Evolutionary conservation across 1,140 invertebrate species (phyloP), one percentile per base, ranked within the genome.

Genomic region (Eumeta japonica): DNA sequence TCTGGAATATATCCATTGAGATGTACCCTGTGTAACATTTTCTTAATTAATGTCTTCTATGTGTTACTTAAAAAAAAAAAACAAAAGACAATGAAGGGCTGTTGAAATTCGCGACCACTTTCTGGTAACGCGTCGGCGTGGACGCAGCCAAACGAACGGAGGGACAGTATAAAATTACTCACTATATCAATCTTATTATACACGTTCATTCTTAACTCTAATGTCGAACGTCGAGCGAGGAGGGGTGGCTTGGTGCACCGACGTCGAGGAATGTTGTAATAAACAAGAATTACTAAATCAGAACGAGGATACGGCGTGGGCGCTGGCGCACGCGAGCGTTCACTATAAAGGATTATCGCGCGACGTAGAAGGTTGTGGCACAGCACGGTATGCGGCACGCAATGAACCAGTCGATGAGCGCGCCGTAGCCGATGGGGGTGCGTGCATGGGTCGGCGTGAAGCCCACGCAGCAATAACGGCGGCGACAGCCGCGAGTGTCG

Each of bases 111-210:
- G n/a, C n/a, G n/a, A n/a, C n/a, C n/a, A n/a, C n/a, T n/a, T 46
- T 49, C 44, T 47, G 30, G 41, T 18, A 16, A 16, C 18, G 13
- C 20, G 11, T n/a, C 19, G 12, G 10, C 7, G 35, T 16, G 19
- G 28, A 30, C 31, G 20, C 24, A 24, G 35, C 37, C 20, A 16
- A 18, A 48, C 41, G 45, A 52, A 49, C 50, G 45, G 39, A 48
- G 48, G 42, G 52, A 61, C 61, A 53, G 65, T 70, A 70, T 51
- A 66, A 65, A 65, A 66, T 56, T 57, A 60, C 48, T 47, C 45
- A 45, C 54, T 67, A 65, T 60, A 60, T 60, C 55, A 57, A 62
- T 51, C 48, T 63, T 60, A 57, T 36, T 47, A 40, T 28, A 43
- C 40, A 50, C 39, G 37, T 52, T 52, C 42, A 42, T 33, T 14